phyloP scores from a whole-genome alignment of 2,113 vertebrate species.

The Chamaea fasciata region DNA sequence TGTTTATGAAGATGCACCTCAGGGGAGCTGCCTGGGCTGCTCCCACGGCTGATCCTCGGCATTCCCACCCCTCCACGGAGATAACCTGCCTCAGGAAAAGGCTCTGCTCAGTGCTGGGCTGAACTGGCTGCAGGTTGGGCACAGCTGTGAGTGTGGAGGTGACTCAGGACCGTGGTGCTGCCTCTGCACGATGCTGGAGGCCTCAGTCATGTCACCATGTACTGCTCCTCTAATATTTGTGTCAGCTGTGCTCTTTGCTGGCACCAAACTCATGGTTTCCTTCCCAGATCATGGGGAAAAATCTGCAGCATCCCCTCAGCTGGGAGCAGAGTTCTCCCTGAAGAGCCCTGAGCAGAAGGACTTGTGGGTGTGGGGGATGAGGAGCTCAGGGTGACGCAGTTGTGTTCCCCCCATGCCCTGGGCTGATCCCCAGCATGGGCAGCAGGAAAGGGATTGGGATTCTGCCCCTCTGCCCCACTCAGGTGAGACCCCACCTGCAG shows the following conservation, averaged over 20 bases:
- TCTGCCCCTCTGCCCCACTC: background rate
- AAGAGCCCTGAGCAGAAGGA: background rate
- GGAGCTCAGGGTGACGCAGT: background rate
- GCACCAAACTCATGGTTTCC: background rate
- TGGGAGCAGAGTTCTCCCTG: background rate
- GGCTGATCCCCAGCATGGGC: background rate
- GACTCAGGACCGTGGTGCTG: accelerated
- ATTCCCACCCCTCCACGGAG: accelerated
- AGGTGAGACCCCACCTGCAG: background rate
- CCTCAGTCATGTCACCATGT: background rate
- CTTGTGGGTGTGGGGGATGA: background rate
- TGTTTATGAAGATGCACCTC: background rate
- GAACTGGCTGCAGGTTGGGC: background rate
- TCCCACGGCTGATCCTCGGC: accelerated
- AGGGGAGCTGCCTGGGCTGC: background rate
- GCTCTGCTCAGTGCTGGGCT: background rate
- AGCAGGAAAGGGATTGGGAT: background rate
- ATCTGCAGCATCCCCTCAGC: background rate
- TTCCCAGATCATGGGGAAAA: background rate
- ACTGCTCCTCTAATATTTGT: background rate
- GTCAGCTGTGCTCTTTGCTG: background rate
- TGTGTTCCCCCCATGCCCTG: accelerated
- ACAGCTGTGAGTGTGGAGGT: accelerated
- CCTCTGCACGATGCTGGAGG: accelerated
- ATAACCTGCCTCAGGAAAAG: background rate